Base-by-base conservation (phyloP, 2,888 invertebrate genomes). In the Iselma pallidipennis region DNA sequence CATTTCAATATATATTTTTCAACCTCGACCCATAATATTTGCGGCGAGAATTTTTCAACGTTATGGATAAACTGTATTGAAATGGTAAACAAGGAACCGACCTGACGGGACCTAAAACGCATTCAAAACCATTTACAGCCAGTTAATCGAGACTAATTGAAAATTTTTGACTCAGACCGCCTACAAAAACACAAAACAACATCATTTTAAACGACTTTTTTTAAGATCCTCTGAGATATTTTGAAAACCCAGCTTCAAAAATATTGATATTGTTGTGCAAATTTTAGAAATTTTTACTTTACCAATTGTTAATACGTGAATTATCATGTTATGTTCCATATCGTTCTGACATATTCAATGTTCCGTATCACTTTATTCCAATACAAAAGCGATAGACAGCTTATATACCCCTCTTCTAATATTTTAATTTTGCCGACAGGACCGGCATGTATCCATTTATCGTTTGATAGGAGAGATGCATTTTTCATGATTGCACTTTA, bases 41-140 rank as follows among this genome's bases (percentile, higher is more conserved):
- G 54, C 51, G 51, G 28, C 19, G 51, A 21, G 19, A 51, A 51
- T 16, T 45, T 37, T 29, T n/a, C n/a, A 21, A 51, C 49, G 49
- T 49, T 49, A 50, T n/a, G n/a, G n/a, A n/a, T n/a, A n/a, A n/a
- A n/a, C 1, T 37, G 6, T 29, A 29, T 29, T 19, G 49, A 19
- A 26, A 49, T 26, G n/a, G 51, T 51, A 51, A 29, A 50, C 49
- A 49, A 37, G 42, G n/a, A n/a, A n/a, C n/a, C n/a, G n/a, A 33
- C 4, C 14, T 37, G 14, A 16, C 6, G 16, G 16, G 37, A 9
- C 16, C 2, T 16, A 21, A 21, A 19, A 10, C 45, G 45, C 19
- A 45, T 12, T 16, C 37, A 16, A 16, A 37, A 2, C 37, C 16
- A 37, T 37, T 37, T 37, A 37, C 37, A 37, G 7, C 9, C 14